These are phyloP conservation scores for Nysson spinosus DNA, from an alignment of 2,888 invertebrate species.

Conservation along the genomic window DNA sequence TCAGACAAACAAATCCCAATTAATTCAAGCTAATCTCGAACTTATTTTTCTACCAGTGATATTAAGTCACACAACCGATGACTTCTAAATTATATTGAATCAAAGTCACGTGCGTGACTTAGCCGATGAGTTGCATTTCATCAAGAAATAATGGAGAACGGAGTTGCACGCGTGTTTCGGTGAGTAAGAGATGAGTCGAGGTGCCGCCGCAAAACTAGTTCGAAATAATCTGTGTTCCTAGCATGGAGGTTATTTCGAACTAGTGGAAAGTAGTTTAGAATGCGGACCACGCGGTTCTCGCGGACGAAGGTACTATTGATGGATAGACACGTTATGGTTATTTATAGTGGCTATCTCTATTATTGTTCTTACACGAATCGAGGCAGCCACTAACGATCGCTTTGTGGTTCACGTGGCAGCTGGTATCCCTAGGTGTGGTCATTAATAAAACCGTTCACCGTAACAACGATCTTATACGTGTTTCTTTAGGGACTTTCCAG, in stretches of 20 bases:
- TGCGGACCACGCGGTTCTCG: slow-evolving; percentile 8
- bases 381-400: slow-evolving; percentile 44
- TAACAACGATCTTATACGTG: slow-evolving; percentile 34
- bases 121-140: too few species aligned
- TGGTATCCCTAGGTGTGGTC: slow-evolving; percentile 56
- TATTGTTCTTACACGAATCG: slow-evolving; percentile 58
- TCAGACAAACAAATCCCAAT: too few species aligned
- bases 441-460: slow-evolving; percentile 56
- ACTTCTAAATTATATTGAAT: too few species aligned
- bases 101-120: too few species aligned
- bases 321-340: slow-evolving; percentile 63
- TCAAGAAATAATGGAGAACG: too few species aligned
- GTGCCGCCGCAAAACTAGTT: too few species aligned
- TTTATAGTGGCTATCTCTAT: slow-evolving; percentile 66
- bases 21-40: too few species aligned
- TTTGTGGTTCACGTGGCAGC: slow-evolving; percentile 48
- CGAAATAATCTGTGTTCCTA: too few species aligned
- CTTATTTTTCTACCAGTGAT: too few species aligned
- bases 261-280: slow-evolving; percentile 27
- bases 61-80: too few species aligned
- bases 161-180: too few species aligned
- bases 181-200: too few species aligned
- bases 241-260: background rate
- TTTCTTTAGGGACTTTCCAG: slow-evolving; percentile 18
- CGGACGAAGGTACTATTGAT: slow-evolving; percentile 49